Conservation (phyloP, 2,797 vertebrate species). For the Cottoperca gobio region DNA sequence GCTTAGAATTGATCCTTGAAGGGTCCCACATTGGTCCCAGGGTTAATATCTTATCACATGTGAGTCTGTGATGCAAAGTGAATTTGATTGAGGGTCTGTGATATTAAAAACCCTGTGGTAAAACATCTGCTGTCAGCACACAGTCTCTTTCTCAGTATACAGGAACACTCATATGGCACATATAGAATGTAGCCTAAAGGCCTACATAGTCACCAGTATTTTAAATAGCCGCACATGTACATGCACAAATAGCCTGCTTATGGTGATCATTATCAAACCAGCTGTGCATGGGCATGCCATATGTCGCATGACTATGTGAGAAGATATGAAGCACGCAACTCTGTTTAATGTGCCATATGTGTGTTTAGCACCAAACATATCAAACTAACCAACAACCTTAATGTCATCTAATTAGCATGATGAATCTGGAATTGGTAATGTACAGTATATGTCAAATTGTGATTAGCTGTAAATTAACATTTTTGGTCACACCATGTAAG, state of each 20-base stretch:
- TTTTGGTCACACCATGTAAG: too few species aligned
- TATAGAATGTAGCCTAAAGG: constrained; percentile 22
- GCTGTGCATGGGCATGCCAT: constrained; percentile 36
- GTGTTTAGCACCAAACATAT: constrained; percentile 28
- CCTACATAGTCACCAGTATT: constrained; percentile 26
- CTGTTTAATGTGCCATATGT: constrained; percentile 2
- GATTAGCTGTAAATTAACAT: too few species aligned
- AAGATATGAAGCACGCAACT: constrained; percentile 11
- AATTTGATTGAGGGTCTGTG: not conserved
- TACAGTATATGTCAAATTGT: not conserved
- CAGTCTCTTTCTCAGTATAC: not conserved
- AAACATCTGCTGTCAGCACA: constrained; percentile 38
- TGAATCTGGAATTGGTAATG: not conserved
- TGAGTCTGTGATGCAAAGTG: not conserved
- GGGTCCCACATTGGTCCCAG: not conserved
- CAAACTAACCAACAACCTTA: constrained; percentile 9
- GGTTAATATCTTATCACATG: constrained; percentile 9
- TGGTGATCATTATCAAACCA: constrained; percentile 32
- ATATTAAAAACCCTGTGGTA: constrained; percentile 25
- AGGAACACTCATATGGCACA: constrained; percentile 11
- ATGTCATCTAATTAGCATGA: not conserved
- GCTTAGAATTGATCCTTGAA: not conserved
- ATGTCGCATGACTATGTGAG: not conserved
- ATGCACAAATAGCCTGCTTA: constrained; percentile 11
- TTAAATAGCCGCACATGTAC: constrained; percentile 3